These are phyloP conservation scores for Heliconius ethilla DNA, from an alignment of 2,888 invertebrate genomes.

Conservation along the genomic window DNA sequence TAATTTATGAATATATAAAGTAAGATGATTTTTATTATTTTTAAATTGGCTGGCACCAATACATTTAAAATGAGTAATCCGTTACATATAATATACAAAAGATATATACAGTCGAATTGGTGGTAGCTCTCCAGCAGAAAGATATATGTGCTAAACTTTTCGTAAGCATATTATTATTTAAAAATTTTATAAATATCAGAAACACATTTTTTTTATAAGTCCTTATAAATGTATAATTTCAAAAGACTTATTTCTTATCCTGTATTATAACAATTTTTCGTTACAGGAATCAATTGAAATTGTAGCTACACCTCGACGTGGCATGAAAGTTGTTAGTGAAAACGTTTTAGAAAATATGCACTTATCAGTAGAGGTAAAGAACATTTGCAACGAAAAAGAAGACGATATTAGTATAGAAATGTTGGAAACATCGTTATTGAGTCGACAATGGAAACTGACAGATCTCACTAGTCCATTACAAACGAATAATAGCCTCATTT, in stretches of 20 bases:
- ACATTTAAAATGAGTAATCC: no score
- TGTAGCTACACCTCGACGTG: constrained; percentile 79
- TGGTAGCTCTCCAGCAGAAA: not conserved
- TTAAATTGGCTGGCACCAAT: no score
- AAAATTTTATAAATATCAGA: not conserved
- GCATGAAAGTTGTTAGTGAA: constrained; percentile 64
- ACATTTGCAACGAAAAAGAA: constrained; percentile 85
- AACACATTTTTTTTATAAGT: not conserved
- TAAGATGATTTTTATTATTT: no score
- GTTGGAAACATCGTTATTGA: constrained; percentile 60
- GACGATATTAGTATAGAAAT: constrained; percentile 81
- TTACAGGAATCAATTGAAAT: constrained; percentile 81
- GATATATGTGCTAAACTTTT: not conserved
- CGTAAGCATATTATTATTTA: not conserved
- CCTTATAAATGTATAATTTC: not conserved
- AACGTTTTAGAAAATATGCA: constrained; percentile 82
- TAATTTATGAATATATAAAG: no score
- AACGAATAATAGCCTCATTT: constrained; percentile 56
- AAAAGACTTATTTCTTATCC: not conserved
- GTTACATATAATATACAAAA: no score
- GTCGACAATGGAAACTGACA: constrained; percentile 83
- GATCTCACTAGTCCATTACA: constrained; percentile 62
- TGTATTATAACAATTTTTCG: not conserved
- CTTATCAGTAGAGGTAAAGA: constrained; percentile 86
- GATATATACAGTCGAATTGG: not conserved